Conservation (phyloP, 2,888 invertebrate species). For the Clivina fossor region DNA sequence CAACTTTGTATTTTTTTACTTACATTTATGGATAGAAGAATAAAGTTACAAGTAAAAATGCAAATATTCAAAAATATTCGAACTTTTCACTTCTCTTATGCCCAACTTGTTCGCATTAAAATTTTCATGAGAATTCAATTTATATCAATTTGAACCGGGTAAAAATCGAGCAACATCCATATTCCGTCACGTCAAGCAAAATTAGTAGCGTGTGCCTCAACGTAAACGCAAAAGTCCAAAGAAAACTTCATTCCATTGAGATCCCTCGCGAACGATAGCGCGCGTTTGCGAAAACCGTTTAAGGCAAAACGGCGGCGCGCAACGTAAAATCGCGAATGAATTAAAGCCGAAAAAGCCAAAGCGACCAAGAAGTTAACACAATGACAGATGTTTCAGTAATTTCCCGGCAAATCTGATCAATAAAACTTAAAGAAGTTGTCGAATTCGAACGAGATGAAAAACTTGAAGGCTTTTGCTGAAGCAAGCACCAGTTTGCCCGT, state of each 20-base stretch:
- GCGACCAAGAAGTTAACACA: conserved; percentile 21
- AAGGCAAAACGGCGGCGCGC: not conserved
- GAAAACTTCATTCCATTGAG: conserved; percentile 22
- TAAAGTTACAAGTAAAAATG: too few relatives aligned
- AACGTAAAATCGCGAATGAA: conserved; percentile 8
- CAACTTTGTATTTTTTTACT: too few relatives aligned
- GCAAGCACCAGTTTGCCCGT: too few relatives aligned
- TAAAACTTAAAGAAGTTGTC: conserved; percentile 30
- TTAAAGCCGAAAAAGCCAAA: conserved; percentile 15
- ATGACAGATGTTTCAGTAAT: conserved; percentile 30
- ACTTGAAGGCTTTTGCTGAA: too few relatives aligned
- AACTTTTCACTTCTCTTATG: too few relatives aligned
- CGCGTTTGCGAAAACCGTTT: not conserved
- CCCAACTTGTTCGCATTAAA: too few relatives aligned
- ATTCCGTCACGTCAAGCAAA: conserved; percentile 29
- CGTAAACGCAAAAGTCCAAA: conserved; percentile 5
- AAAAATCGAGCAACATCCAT: conserved; percentile 25
- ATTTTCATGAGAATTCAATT: conserved; percentile 24
- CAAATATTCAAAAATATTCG: too few relatives aligned
- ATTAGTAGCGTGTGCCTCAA: conserved; percentile 27
- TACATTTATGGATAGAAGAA: too few relatives aligned
- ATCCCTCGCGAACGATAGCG: conserved; percentile 15
- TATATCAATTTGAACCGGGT: conserved; percentile 28
- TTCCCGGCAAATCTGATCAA: conserved; percentile 31
- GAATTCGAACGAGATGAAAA: conserved; percentile 32